Base-by-base conservation (phyloP, 2,113 vertebrate genomes). In the Pontoporia blainvillei region DNA sequence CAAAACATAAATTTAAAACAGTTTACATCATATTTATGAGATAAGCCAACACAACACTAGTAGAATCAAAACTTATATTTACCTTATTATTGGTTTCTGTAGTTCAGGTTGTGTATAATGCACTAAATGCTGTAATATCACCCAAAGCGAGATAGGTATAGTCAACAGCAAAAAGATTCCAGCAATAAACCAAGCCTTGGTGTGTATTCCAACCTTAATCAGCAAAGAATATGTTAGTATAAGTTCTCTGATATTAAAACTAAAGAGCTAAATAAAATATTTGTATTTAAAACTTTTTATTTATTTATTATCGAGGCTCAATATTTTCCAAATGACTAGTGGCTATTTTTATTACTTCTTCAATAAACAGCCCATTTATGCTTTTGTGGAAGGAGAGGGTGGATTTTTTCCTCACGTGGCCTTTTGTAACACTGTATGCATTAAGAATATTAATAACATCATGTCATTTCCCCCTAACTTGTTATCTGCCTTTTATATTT, bases 21-120 rank as follows among this genome's bases (percentile, higher is more conserved):
- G 78, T 91, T 96, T 69, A 81, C 17, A 75, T 64, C 39, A 71
- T 57, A 23, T 57, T 92, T 95, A 75, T 78, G 64, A 82, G 64
- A 82, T 52, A 96, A 89, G 69, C 6, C 31, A 94, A 93, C 4
- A 93, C 14, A 93, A 82, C 25, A 93, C 18, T 69, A 94, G 34
- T 14, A 93, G 76, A 85, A 85, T 86, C 13, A 69, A 96, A 79
- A 90, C 23, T 88, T 10, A 7, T 52, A 11, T 0, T 98, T 98
- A 99, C 99, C 99, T 99, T 98, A 99, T 99, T 91, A 99, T 99
- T 7, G 99, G 99, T 96, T 99, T 99, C 98, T 99, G 99, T 61
- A 99, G 98, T 95, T 99, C 99, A 31, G 99, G 99, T 91, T 99
- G 99, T 67, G 99, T 99, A 96, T 99, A 99, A 98, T 99, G 99